Conservation (phyloP, 2,113 vertebrate genomes). For the Falcunculus frontatus region DNA sequence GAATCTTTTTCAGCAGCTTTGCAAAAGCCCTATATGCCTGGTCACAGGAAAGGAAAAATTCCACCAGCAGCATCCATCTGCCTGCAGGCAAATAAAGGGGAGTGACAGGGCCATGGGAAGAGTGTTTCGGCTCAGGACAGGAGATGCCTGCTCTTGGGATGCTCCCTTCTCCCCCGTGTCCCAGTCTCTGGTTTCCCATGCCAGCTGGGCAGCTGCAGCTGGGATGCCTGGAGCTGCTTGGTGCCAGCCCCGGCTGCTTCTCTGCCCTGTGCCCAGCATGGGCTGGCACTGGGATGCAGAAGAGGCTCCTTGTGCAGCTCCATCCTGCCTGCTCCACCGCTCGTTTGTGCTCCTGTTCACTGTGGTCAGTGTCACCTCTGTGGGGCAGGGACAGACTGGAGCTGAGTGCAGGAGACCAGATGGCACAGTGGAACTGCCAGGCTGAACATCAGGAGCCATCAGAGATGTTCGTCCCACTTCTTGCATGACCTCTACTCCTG, state of each 20-base stretch:
- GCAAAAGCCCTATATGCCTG: not conserved
- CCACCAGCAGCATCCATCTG: not conserved
- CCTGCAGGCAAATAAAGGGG: not conserved
- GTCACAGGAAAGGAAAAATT: not conserved
- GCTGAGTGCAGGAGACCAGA: fast-evolving
- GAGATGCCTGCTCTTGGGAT: not conserved
- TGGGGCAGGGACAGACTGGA: not conserved
- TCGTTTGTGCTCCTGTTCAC: fast-evolving
- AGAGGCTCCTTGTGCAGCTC: fast-evolving
- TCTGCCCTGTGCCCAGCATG: not conserved
- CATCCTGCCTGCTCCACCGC: not conserved
- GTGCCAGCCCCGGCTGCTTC: not conserved
- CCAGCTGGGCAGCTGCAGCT: constrained; percentile 20
- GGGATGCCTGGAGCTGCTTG: not conserved
- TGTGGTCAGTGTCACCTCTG: not conserved
- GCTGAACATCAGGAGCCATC: not conserved
- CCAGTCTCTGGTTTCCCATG: not conserved
- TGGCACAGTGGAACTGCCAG: not conserved
- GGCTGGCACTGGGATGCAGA: not conserved
- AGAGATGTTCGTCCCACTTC: not conserved
- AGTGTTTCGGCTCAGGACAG: fast-evolving
- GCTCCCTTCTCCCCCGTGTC: not conserved
- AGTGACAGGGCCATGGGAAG: too few relatives aligned
- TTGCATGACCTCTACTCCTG: fast-evolving
- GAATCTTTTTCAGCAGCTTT: not conserved